Evolutionary conservation across 2,888 invertebrate species (phyloP), one percentile per base, ranked within the genome.

Genomic region (Proisotoma minuta): DNA sequence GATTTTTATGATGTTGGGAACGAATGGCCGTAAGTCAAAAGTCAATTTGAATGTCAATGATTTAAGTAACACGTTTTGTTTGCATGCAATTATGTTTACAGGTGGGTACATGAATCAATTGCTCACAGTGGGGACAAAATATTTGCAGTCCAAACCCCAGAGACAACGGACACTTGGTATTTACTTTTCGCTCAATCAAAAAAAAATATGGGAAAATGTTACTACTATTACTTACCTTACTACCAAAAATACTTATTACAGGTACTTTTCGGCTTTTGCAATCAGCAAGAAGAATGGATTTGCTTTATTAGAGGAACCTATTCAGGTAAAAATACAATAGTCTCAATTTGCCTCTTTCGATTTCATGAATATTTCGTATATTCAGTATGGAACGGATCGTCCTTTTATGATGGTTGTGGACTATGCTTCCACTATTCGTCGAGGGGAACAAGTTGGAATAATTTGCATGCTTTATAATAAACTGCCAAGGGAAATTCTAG

Each of bases 351-450:
- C n/a, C n/a, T n/a, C n/a, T n/a, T n/a, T n/a, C n/a, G n/a, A n/a
- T n/a, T n/a, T n/a, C n/a, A n/a, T n/a, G n/a, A n/a, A n/a, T n/a
- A n/a, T n/a, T n/a, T n/a, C n/a, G n/a, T n/a, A n/a, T 39, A 2
- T 64, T 24, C 72, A 79, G 78, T 78, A 77, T 68, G 77, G 78
- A 28, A 77, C 77, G 20, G 75, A 75, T 20, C 77, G 81, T 2
- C 80, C 80, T 50, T 81, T 83, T 76, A 80, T 80, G 76, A 81
- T 82, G 73, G 78, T 78, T 47, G 76, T 81, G 3, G 81, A 82
- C 70, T 79, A 79, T 40, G 82, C 83, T 1, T 74, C 76, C 0
- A 68, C 75, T 18, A 78, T 79, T 53, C 76, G 78, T 5, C 76
- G 80, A 28, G 83, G 83, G 3, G 83, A 83, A 73, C 82, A 82